These are phyloP conservation scores for Lepidothrix coronata DNA, from an alignment of 2,113 vertebrate genomes.

Conservation along the genomic window DNA sequence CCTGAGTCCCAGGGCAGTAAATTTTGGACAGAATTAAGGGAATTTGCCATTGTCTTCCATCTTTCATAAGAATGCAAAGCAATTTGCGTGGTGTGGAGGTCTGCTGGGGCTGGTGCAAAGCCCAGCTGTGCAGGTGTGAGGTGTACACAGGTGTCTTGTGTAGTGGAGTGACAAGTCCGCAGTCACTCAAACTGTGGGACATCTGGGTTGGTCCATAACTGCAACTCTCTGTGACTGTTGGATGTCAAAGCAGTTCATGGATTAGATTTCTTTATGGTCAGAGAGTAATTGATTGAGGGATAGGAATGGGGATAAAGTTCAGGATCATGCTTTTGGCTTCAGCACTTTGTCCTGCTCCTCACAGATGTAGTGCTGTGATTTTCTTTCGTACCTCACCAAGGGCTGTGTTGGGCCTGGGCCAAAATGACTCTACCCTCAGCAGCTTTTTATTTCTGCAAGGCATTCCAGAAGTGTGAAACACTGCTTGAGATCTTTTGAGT, in stretches of 20 bases:
- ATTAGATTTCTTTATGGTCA: neutral
- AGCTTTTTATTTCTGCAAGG: neutral
- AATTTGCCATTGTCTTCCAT: neutral
- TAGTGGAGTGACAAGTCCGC: rapidly evolving
- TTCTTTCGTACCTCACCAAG: neutral
- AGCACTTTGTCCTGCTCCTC: neutral
- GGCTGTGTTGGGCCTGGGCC: neutral
- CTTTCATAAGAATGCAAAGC: neutral
- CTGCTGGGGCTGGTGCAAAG: neutral
- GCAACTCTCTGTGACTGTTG: neutral
- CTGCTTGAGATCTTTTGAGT: neutral
- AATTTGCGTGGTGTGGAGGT: neutral
- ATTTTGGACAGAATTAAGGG: neutral
- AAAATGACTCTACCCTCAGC: neutral
- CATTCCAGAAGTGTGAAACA: neutral
- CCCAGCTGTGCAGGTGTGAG: neutral
- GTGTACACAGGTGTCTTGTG: neutral
- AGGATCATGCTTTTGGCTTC: neutral
- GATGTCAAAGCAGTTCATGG: neutral
- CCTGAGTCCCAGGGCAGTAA: neutral
- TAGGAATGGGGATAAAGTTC: rapidly evolving
- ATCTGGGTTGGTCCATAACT: neutral
- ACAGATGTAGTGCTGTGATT: neutral
- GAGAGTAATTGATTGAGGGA: too few relatives aligned
- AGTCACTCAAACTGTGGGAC: rapidly evolving